Evolutionary conservation across 2,797 vertebrate species (phyloP).

Genomic region (Dicrostonyx torquatus): DNA sequence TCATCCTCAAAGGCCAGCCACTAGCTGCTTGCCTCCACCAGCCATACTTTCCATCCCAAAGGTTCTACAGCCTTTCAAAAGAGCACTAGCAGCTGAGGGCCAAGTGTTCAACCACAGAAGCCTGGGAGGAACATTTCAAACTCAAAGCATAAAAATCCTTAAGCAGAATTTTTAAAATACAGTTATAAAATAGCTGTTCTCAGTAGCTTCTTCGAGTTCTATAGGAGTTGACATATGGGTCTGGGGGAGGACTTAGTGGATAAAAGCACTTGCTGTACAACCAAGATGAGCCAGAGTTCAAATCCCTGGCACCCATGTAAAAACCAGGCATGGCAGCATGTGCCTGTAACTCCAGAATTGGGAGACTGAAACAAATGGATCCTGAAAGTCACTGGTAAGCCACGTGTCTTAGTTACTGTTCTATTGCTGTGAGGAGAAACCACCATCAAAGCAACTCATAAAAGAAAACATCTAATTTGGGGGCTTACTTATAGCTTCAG

Average conservation of each 20-base stretch:
- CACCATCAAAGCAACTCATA: neutral
- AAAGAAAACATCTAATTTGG: neutral
- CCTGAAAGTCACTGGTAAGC: neutral
- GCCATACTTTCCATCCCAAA: too few relatives aligned
- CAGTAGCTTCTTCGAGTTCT: neutral
- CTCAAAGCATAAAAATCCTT: too few relatives aligned
- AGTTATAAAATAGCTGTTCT: neutral
- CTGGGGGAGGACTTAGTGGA: neutral
- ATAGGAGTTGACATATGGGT: neutral
- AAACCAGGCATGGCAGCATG: neutral
- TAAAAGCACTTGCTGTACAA: neutral
- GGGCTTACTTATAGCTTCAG: neutral
- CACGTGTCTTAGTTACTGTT: neutral
- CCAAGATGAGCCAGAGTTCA: neutral
- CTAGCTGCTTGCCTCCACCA: neutral
- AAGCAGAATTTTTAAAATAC: neutral
- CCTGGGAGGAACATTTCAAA: neutral
- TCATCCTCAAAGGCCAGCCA: neutral
- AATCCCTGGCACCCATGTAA: neutral
- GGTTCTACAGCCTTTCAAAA: neutral
- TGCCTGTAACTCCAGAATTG: neutral
- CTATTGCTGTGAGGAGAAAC: neutral
- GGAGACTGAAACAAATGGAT: neutral
- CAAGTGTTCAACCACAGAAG: neutral
- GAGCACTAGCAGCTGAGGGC: neutral